These are phyloP conservation scores for Loxodonta africana DNA, from an alignment of 2,113 vertebrate species.

Conservation along the genomic window DNA sequence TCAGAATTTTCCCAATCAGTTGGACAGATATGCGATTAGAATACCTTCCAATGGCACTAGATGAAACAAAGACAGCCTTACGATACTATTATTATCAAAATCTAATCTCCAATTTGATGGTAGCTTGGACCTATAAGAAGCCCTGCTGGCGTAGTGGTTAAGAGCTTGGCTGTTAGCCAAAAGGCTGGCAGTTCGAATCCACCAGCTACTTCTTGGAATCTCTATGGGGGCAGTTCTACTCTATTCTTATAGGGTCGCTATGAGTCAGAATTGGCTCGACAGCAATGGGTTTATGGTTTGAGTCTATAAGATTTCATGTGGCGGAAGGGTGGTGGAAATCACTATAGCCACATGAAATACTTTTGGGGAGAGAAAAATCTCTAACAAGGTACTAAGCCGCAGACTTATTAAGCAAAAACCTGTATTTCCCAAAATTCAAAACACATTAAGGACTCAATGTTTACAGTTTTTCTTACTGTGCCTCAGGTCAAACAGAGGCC, in stretches of 20 bases:
- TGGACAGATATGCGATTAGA: not conserved
- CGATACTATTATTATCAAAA: not conserved
- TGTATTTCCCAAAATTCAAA: slow-evolving; percentile 39
- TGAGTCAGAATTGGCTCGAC: no score
- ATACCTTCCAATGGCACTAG: not conserved
- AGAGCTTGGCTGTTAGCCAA: no score
- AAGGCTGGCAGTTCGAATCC: no score
- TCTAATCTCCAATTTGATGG: not conserved
- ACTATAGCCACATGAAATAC: not conserved
- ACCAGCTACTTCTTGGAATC: no score
- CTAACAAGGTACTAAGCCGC: not conserved
- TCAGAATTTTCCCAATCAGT: not conserved
- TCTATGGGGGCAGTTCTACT: no score
- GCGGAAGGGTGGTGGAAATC: not conserved
- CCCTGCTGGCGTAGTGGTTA: no score
- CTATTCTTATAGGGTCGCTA: no score
- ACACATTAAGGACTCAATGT: not conserved
- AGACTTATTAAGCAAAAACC: not conserved
- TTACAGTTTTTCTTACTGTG: not conserved
- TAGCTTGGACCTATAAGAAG: not conserved
- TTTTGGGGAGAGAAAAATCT: not conserved
- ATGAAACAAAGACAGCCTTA: slow-evolving; percentile 42
- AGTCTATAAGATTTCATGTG: not conserved
- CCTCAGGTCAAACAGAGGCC: not conserved
- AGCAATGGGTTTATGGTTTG: no score